These are phyloP conservation scores for Netelia fuscicornis DNA, from an alignment of 2,888 invertebrate genomes.

Conservation along the genomic window DNA sequence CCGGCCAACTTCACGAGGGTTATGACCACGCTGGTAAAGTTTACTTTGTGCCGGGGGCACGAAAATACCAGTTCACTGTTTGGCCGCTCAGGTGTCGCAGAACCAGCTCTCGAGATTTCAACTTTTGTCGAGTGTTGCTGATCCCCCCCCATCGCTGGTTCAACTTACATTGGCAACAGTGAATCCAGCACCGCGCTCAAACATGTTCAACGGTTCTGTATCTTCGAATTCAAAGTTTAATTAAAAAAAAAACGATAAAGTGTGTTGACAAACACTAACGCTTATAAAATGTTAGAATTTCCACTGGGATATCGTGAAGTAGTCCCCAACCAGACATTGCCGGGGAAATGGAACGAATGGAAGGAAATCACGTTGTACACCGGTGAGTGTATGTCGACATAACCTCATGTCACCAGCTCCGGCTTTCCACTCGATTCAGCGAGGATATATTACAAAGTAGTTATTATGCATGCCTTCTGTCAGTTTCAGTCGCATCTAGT, in stretches of 20 bases:
- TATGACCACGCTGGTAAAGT: no score
- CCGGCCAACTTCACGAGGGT: no score
- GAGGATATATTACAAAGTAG: neutral
- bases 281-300: constrained; percentile 80
- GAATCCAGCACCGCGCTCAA: constrained; percentile 43
- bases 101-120: no score
- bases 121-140: no score
- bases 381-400: constrained; percentile 85
- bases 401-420: constrained; percentile 70
- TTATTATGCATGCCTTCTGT: neutral
- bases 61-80: no score
- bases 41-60: no score
- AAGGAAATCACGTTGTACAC: constrained; percentile 93
- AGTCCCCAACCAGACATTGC: constrained; percentile 90
- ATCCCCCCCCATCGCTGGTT: neutral
- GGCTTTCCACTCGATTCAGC: constrained; percentile 17
- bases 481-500: neutral
- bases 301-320: constrained; percentile 91
- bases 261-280: constrained; percentile 22
- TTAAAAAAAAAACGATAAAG: constrained; percentile 50
- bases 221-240: constrained; percentile 59
- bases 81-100: no score
- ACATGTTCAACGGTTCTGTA: constrained; percentile 57
- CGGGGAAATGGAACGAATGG: constrained; percentile 95
- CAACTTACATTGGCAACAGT: constrained; percentile 4